A percentile compares a stretch with the other conserved stretches of the same genome.
Evolutionary conservation across 2,888 invertebrate species (phyloP).

Genomic region (Mythimna lalbum): DNA sequence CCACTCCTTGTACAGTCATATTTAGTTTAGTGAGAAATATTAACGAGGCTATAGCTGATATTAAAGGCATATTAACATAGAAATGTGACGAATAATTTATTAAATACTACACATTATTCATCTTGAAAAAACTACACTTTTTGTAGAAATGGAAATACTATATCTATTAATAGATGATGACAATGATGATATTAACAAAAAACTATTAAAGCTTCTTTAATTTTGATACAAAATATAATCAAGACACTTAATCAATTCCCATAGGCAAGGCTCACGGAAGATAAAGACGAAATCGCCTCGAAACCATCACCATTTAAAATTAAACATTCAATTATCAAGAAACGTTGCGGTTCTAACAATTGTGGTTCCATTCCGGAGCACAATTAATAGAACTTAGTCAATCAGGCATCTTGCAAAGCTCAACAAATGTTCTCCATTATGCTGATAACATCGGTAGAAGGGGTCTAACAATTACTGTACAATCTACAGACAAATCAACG

Average conservation of each 20-base stretch:
- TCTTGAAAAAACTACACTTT: no score
- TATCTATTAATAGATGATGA: not conserved
- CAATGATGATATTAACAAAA: not conserved
- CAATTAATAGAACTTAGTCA: slow-evolving; percentile 76
- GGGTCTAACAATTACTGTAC: slow-evolving; percentile 75
- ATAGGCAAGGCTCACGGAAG: slow-evolving; percentile 32
- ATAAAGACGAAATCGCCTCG: slow-evolving; percentile 41
- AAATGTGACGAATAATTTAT: not conserved
- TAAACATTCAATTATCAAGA: slow-evolving; percentile 66
- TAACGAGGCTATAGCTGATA: not conserved
- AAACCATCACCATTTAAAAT: slow-evolving; percentile 64
- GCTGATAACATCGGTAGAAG: slow-evolving; percentile 76
- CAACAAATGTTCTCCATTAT: slow-evolving; percentile 76
- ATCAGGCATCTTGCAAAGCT: slow-evolving; percentile 72
- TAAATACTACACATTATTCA: no score
- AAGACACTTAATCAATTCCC: slow-evolving; percentile 44
- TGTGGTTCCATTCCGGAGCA: slow-evolving; percentile 48
- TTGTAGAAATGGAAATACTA: not conserved
- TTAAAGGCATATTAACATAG: not conserved
- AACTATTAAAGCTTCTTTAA: slow-evolving; percentile 6
- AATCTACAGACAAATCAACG: slow-evolving; percentile 81
- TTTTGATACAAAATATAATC: slow-evolving; percentile 31
- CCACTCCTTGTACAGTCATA: slow-evolving; percentile 13
- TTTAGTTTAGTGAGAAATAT: slow-evolving; percentile 2
- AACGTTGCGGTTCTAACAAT: slow-evolving; percentile 53